Evolutionary conservation across 2,888 invertebrate species (phyloP), one percentile per base, ranked within the genome.

Genomic region (Xanthia icteritia): DNA sequence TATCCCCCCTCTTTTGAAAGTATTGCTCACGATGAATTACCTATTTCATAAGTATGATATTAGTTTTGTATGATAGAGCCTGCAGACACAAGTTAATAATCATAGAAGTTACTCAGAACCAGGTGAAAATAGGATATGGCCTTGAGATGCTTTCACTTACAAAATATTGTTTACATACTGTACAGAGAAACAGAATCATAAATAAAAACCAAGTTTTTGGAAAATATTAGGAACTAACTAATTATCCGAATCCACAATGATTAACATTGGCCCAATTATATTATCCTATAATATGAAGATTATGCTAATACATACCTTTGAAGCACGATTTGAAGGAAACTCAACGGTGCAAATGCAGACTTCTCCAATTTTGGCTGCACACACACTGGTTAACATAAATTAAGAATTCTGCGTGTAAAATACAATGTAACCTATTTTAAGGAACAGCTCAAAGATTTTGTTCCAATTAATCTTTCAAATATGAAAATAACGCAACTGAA

Each of bases 331-430:
- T 51, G 84, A 77, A 68, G 78, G 77, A 69, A 86, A 74, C 81
- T 86, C 79, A 83, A 78, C 74, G 60, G 77, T 56, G 72, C 83
- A 86, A 87, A 83, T 54, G 76, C 88, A 81, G 81, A 83, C 71
- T 86, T 87, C 83, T 63, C 61, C 83, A 77, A 78, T 80, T 80
- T 88, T 78, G 81, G 77, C 76, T 77, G 80, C 75, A 79, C 89
- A 86, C 81, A 85, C 87, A 89, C 81, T 88, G 77, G 84, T 78
- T 81, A 82, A 54, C 77, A 82, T 89, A 82, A 76, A 86, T 81
- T 77, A 86, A 11, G 74, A 77, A 64, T 83, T 89, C 60, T 77
- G 73, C 67, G 71, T 73, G 78, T 74, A 77, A 79, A 82, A 79
- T 81, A 77, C 48, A 73, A 73, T 66, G 79, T 74, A 87, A 83